Evolutionary conservation across 2,113 vertebrate species (phyloP).

Genomic region (Lepisosteus osseus): DNA sequence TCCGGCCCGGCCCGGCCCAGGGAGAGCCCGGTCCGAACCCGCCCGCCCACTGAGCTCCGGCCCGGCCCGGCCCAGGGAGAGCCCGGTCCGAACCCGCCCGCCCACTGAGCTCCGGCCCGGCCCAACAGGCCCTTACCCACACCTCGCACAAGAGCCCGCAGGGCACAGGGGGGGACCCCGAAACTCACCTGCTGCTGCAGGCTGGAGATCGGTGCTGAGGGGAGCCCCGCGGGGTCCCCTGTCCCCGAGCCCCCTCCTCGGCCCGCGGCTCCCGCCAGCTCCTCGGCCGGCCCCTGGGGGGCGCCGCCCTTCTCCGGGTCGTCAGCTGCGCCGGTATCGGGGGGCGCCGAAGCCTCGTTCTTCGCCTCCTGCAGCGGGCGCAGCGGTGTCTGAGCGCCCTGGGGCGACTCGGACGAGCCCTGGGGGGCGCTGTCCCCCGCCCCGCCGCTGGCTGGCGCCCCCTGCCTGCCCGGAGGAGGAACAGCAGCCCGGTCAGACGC

Average conservation of each 20-base stretch:
- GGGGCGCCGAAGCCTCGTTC: neutral
- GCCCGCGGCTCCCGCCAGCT: conserved; percentile 1
- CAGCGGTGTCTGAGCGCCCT: neutral
- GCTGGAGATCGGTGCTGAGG: neutral
- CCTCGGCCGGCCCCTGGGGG: neutral
- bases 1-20: no score
- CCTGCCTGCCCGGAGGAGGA: neutral
- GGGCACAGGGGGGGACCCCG: no score
- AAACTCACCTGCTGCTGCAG: conserved; percentile 30
- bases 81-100: no score
- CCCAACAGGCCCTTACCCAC: no score
- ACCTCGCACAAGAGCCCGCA: no score
- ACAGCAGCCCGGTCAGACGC: conserved; percentile 32
- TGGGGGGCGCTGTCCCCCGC: neutral
- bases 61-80: no score
- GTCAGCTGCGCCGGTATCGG: conserved; percentile 2
- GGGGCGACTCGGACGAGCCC: conserved; percentile 4
- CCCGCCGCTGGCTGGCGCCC: neutral
- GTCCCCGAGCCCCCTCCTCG: neutral
- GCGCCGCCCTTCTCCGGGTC: neutral
- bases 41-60: no score
- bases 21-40: no score
- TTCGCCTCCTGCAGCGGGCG: neutral
- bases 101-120: no score
- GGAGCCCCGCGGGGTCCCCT: neutral